Conservation (phyloP, 1,140 invertebrate genomes). For the Drosophila virilis region DNA sequence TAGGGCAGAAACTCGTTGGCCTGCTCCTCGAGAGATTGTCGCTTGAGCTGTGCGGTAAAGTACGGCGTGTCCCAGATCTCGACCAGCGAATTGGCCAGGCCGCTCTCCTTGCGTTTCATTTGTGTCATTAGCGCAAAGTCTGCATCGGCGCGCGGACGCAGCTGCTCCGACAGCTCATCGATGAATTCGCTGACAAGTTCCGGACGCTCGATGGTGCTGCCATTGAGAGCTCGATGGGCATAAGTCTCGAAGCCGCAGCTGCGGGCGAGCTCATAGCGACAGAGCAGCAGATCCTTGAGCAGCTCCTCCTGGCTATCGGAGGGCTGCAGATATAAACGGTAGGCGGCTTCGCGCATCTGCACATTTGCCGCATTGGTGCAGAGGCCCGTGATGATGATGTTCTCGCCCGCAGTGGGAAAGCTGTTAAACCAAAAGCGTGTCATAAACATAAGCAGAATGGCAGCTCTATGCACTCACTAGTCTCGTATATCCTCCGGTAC, state of each 20-base stretch:
- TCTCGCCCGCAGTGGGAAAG: constrained; percentile 90
- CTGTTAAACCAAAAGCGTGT: constrained; percentile 84
- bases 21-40: constrained; percentile 88
- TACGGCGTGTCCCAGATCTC: constrained; percentile 95
- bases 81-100: constrained; percentile 82
- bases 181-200: constrained; percentile 92
- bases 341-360: constrained; percentile 93
- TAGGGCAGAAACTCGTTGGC: constrained; percentile 92
- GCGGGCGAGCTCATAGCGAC: constrained; percentile 91
- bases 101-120: constrained; percentile 87
- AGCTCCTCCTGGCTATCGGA: constrained; percentile 91
- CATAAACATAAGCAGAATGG: not conserved
- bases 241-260: constrained; percentile 95
- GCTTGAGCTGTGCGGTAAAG: constrained; percentile 90
- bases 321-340: constrained; percentile 93
- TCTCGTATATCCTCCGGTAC: constrained; percentile 90
- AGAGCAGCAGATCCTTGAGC: constrained; percentile 89
- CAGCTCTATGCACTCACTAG: constrained; percentile 87
- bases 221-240: constrained; percentile 94
- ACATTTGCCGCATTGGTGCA: constrained; percentile 93
- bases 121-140: constrained; percentile 91
- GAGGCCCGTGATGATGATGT: constrained; percentile 90
- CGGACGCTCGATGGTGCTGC: constrained; percentile 93
- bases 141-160: constrained; percentile 87
- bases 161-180: constrained; percentile 89